Evolutionary conservation across 2,888 invertebrate species (phyloP), one percentile per base, ranked within the genome.

Genomic region (Lasioglossum pauxillum): DNA sequence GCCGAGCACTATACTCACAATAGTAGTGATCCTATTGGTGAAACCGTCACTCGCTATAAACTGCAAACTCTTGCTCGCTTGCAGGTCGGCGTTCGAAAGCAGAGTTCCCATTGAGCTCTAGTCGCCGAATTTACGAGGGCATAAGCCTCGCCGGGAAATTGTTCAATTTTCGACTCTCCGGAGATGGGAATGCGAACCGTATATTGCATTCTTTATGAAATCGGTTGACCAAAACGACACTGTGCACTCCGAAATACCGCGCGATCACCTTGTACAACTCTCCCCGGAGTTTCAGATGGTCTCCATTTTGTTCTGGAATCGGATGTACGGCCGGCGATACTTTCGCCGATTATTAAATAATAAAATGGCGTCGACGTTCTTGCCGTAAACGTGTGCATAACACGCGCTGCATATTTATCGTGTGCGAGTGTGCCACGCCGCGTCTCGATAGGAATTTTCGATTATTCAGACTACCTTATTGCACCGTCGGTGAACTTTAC

Each of bases 121-220:
- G 16, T n/a, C 19, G n/a, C 1, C 19, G 35, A 46, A 57, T 83
- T 74, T 83, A 84, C 76, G 83, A 71, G 41, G 10, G 71, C 41
- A 16, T 38, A 44, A 77, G 57, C 35, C 41, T 49, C 44, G 74
- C 38, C 69, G 41, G 16, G 78, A 64, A 85, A 85, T 79, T 75
- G 85, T 78, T 67, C 81, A 86, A 82, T 76, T 86, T 78, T 72
- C 86, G 38, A 76, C 5, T 72, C 44, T 27, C 19, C 41, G 53
- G 10, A 44, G 78, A 86, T 35, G 71, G 74, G 23, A 67, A 78
- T 64, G 53, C 2, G n/a, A 72, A 77, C 67, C 75, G 60, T 69
- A 82, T 44, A 46, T 78, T 86, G 75, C 85, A 86, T 86, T 85
- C 72, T 86, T 86, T 85, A 86, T 86, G 86, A 73, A 75, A 44